These are phyloP conservation scores for Subacronicta megacephala DNA, from an alignment of 2,888 invertebrate species.

Conservation along the genomic window DNA sequence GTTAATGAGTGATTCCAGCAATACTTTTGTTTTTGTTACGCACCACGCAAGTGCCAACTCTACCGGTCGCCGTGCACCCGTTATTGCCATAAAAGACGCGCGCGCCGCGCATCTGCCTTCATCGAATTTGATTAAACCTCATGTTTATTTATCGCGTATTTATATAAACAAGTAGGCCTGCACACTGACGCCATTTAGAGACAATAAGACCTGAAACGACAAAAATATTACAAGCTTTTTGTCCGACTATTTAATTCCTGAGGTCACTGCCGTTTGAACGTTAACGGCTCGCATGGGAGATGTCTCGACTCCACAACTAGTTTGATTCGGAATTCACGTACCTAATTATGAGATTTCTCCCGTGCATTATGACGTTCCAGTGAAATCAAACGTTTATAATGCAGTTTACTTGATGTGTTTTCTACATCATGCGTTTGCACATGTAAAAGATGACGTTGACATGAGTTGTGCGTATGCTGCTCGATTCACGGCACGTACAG, in stretches of 20 bases:
- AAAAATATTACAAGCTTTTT: constrained; percentile 52
- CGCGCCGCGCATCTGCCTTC: constrained; percentile 83
- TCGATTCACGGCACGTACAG: constrained; percentile 72
- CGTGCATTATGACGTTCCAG: constrained; percentile 24
- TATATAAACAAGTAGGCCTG: constrained; percentile 74
- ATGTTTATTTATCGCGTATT: constrained; percentile 85
- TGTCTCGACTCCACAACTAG: constrained; percentile 37
- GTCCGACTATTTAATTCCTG: constrained; percentile 42
- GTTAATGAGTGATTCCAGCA: constrained; percentile 86
- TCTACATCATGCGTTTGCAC: constrained; percentile 27
- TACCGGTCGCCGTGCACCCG: constrained; percentile 74
- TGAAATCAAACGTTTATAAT: constrained; percentile 32
- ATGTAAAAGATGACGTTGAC: constrained; percentile 37
- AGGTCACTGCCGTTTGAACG: constrained; percentile 41
- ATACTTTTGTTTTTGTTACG: constrained; percentile 81
- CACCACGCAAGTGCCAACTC: constrained; percentile 73
- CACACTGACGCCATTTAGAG: constrained; percentile 66
- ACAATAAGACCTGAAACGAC: constrained; percentile 52
- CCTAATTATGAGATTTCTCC: constrained; percentile 39
- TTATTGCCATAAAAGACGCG: constrained; percentile 82
- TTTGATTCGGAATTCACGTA: constrained; percentile 44
- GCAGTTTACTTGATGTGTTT: constrained; percentile 17
- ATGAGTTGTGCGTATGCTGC: constrained; percentile 40
- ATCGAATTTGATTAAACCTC: constrained; percentile 88
- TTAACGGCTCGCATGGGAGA: constrained; percentile 45